Base-by-base conservation (phyloP, 2,888 invertebrate genomes). In the Leucophenga montana region DNA sequence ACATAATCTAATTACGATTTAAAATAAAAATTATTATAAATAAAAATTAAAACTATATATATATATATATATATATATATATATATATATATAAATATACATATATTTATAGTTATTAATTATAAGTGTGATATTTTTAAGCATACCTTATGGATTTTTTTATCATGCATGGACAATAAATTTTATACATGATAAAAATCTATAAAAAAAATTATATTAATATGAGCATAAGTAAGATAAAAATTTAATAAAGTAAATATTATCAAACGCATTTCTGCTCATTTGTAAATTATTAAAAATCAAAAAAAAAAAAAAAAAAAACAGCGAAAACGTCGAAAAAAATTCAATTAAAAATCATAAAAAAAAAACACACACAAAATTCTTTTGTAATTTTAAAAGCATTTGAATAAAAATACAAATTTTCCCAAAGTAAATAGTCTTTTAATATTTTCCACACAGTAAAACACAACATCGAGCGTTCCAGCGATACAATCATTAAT, bases 91-190 rank as follows among this genome's bases (percentile, higher is more conserved):
- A 69, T 44, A 74, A 67, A 67, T 65, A 71, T 50, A 72, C 71
- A 77, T 76, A 76, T 67, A 74, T 39, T 68, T 68, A 64, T 64
- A 76, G 46, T 64, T 64, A 66, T 50, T 76, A 75, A 8, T 64
- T 73, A 69, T 80, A 84, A 84, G 81, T 65, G 81, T 80, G 81
- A 81, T 75, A 82, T 78, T 82, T 67, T 66, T 75, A 76, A 71
- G 71, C 68, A 66, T 69, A 73, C 64, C 33, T 69, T 33, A 75
- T 48, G 73, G 22, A 67, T 67, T 70, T 76, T n/a, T 79, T 81
- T 82, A 81, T 84, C 81, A 84, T 81, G 81, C 84, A 81, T 83
- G 84, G 62, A 83, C 84, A 81, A 81, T 84, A 81, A 77, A 78
- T 76, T 74, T 78, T 77, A 77, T 82, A 84, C 84, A 83, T 84